Evolutionary conservation across 2,797 vertebrate genomes (phyloP), one percentile per base, ranked within the genome.

Genomic region (Coccyzus lansbergi): DNA sequence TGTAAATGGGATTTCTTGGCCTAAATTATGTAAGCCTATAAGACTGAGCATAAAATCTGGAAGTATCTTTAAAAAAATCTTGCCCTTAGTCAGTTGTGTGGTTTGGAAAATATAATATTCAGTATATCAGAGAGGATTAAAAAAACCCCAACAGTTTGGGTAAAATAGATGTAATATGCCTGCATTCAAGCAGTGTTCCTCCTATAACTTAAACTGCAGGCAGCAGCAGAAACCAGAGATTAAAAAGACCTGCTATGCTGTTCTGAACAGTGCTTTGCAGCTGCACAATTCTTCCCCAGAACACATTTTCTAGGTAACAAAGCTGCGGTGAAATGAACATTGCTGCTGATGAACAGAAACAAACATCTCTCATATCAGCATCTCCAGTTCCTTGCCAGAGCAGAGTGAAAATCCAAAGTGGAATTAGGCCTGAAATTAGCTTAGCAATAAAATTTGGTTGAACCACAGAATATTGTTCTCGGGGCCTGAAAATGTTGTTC

Each of bases 91-190:
- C 48, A 81, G 44, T 74, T 86, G 76, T 15, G 44, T 83, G 69
- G 71, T 78, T 92, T 90, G 67, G 64, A 91, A 94, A 92, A 92
- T 84, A 68, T 95, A 87, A 63, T 78, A 75, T 75, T 89, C 86
- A 67, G 59, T 88, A 71, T 76, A 42, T 83, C 76, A 93, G 60
- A 83, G 31, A 83, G 38, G 72, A 80, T 75, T 5, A 63, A 67
- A 90, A 85, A n/a, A 38, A 38, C n/a, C n/a, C n/a, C n/a, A 38
- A 38, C 38, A 56, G 20, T 60, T 51, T 34, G 55, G 59, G 55
- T 44, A 92, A 87, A 96, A 95, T 24, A 88, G 64, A 79, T 68
- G 51, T 68, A 92, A 95, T 89, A 71, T 59, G 62, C 49, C 81
- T 82, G 55, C 55, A 83, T 11, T 84, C 34, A 86, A 92, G 51